Evolutionary conservation across 1,140 invertebrate species (phyloP), one percentile per base, ranked within the genome.

Genomic region (Hesperophylax magnus): DNA sequence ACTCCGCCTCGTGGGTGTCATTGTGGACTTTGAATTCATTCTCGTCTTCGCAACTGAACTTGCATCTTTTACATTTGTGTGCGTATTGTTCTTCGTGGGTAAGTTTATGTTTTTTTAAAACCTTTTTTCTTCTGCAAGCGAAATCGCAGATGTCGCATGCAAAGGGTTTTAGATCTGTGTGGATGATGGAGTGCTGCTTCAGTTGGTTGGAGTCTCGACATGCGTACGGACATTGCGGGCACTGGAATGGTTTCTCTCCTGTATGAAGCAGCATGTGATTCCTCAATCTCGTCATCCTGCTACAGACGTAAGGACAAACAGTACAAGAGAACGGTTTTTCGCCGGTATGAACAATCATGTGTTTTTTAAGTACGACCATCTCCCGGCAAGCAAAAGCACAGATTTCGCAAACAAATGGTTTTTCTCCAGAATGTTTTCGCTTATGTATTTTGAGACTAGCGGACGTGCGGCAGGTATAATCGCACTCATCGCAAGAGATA

Each of bases 301-400:
- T 69, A 54, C 79, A 76, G 24, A 74, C 39, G 31, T 81, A 81
- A 1, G 56, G 27, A 47, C 79, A 81, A 5, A 39, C 22, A 7
- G 53, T 47, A 31, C 79, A 81, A 7, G 79, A 60, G 34, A 76
- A 81, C 7, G 74, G 72, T 69, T 77, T 81, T 24, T 81, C 72
- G 4, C 72, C 74, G 15, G 74, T 58, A 60, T 81, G 79, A 34
- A 61, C 74, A 17, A 77, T 53, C 24, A 39, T 77, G 53, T 81
- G 79, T 24, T 63, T 56, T 24, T 77, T 76, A 9, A 81, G 61
- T 22, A 58, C 27, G 11, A 54, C 61, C n/a, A 69, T 39, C 27
- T 58, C 54, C 22, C 61, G n/a, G 22, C 71, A 76, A 11, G 60
- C 39, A 20, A 61, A 76, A 7, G 31, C 31, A 54, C 79, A 81